Percentiles rank a stretch among this genome's conserved stretches.
Evolutionary conservation across 2,113 vertebrate species (phyloP).

Genomic region (Pelecanus crispus): DNA sequence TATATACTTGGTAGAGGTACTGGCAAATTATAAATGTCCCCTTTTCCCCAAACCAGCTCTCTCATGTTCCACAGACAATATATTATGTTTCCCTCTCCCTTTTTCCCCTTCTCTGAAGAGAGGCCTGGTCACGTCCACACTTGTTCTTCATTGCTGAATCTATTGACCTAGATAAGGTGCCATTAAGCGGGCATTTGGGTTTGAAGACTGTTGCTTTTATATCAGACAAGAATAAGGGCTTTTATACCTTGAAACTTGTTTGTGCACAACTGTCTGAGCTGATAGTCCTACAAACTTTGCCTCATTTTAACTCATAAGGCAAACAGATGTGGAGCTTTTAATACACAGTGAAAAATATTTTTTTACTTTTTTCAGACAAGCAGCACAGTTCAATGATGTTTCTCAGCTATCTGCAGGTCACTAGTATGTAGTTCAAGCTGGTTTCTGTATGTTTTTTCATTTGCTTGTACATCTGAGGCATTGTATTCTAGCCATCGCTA

Average conservation of each 20-base stretch:
- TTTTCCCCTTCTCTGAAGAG: background rate
- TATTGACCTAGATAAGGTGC: constrained; percentile 4
- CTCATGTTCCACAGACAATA: background rate
- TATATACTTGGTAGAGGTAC: background rate
- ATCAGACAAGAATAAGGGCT: background rate
- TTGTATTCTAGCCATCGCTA: background rate
- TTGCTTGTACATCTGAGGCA: background rate
- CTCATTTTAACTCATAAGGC: background rate
- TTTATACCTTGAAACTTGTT: background rate
- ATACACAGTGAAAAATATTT: background rate
- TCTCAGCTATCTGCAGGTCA: background rate
- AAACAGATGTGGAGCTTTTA: background rate
- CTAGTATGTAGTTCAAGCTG: background rate
- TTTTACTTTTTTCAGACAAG: background rate
- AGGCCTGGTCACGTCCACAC: background rate
- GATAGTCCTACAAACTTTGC: background rate
- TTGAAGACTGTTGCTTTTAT: background rate
- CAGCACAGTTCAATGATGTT: background rate
- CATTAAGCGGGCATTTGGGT: background rate
- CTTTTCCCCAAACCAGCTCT: background rate
- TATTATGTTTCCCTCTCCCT: background rate
- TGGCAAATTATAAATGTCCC: background rate
- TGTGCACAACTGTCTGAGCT: background rate
- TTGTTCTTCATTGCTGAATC: constrained; percentile 7
- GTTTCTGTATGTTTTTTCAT: rapidly evolving